Conservation (phyloP, 2,113 vertebrate genomes). For the Bagarius yarrelli region DNA sequence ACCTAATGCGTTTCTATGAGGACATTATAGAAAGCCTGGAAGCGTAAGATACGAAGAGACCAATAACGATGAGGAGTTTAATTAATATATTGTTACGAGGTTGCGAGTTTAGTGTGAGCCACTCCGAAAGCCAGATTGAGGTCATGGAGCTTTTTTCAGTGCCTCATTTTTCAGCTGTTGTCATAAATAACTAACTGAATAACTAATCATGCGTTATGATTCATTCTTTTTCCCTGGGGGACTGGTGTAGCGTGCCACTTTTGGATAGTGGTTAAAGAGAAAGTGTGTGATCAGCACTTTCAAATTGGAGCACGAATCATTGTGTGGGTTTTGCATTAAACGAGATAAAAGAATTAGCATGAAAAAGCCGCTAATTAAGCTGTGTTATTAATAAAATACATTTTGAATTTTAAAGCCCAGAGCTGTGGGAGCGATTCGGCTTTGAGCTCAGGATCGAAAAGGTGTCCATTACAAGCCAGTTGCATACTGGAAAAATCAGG, state of each 20-base stretch:
- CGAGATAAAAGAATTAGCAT: neutral
- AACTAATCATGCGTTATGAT: slow-evolving; percentile 3
- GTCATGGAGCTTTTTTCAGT: neutral
- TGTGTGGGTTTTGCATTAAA: neutral
- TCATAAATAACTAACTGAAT: neutral
- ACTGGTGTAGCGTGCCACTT: neutral
- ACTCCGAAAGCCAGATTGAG: neutral
- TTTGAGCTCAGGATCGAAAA: no score
- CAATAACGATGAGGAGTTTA: slow-evolving; percentile 4
- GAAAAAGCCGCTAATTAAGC: no score
- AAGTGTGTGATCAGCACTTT: neutral
- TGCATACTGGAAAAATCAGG: no score
- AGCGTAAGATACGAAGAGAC: neutral
- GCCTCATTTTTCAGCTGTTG: slow-evolving; percentile 21
- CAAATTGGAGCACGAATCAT: neutral
- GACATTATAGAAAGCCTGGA: slow-evolving; percentile 2
- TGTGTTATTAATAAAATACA: neutral
- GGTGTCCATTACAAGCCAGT: no score
- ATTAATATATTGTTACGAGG: slow-evolving; percentile 1
- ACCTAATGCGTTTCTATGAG: slow-evolving; percentile 13
- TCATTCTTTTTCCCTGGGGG: neutral
- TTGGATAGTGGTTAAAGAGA: neutral
- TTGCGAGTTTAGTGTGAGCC: neutral
- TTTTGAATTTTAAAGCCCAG: no score
- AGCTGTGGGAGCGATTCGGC: no score